Conservation (phyloP, 1,140 invertebrate species). For the Calosoma granatense region DNA sequence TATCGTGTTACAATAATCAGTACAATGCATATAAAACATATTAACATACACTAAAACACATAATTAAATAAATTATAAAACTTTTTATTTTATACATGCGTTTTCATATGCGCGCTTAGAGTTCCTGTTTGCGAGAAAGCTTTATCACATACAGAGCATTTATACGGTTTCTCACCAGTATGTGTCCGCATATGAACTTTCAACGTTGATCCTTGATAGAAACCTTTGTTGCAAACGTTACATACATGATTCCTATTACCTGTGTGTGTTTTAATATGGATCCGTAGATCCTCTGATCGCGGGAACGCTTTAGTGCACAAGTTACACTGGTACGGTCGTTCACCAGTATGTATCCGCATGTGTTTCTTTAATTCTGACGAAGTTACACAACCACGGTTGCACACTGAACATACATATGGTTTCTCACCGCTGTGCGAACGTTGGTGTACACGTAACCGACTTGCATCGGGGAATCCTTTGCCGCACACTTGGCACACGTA, state of each 20-base stretch:
- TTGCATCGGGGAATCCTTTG: slow-evolving; percentile 33
- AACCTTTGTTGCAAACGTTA: slow-evolving; percentile 27
- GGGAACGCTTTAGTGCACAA: slow-evolving; percentile 38
- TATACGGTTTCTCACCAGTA: slow-evolving; percentile 31
- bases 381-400: slow-evolving; percentile 42
- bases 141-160: slow-evolving; percentile 29
- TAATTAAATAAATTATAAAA: background rate
- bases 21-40: too few relatives aligned
- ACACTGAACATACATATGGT: slow-evolving; percentile 37
- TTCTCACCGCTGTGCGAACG: slow-evolving; percentile 34
- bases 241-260: slow-evolving; percentile 28
- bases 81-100: slow-evolving; percentile 24
- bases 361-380: slow-evolving; percentile 26
- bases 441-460: slow-evolving; percentile 29
- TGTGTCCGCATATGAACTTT: slow-evolving; percentile 34
- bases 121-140: slow-evolving; percentile 30
- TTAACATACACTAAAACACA: too few relatives aligned
- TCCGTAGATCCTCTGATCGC: background rate
- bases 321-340: slow-evolving; percentile 48
- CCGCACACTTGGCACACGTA: slow-evolving; percentile 33
- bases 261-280: slow-evolving; percentile 16
- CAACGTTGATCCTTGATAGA: slow-evolving; percentile 28
- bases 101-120: slow-evolving; percentile 27
- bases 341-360: slow-evolving; percentile 45
- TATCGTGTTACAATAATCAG: too few relatives aligned